Conservation (phyloP, 2,113 vertebrate species). For the Campylomormyrus numenius region DNA sequence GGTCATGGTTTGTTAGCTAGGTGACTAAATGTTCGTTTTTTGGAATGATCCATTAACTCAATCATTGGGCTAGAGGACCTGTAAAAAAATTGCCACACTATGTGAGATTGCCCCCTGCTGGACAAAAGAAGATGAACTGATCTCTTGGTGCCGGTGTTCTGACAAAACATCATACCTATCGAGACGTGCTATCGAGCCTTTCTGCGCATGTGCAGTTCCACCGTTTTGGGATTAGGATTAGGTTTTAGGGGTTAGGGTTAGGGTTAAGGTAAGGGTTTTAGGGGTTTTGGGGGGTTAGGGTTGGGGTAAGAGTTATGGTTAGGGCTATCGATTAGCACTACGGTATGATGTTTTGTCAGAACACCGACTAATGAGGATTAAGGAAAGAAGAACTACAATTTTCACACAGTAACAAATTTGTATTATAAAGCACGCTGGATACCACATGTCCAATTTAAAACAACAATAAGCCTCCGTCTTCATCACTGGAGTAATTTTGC, state of each 20-base stretch:
- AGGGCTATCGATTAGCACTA: no score
- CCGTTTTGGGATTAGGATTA: no score
- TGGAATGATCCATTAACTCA: neutral
- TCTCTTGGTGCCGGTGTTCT: neutral
- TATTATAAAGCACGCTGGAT: neutral
- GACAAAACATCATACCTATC: no score
- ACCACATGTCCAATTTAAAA: neutral
- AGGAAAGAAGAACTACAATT: neutral
- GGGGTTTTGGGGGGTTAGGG: no score
- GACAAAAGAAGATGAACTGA: neutral
- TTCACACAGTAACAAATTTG: neutral
- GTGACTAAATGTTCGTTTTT: neutral
- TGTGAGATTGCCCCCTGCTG: neutral
- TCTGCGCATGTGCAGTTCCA: no score
- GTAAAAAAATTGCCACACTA: neutral
- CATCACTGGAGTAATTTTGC: neutral
- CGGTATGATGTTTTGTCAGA: no score
- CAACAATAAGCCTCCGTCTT: neutral
- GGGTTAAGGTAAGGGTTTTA: no score
- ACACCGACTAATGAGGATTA: neutral
- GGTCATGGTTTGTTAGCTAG: neutral
- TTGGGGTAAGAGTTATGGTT: no score
- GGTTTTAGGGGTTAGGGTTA: no score
- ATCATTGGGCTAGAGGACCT: neutral
- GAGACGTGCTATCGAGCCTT: no score